Percentiles rank a stretch among this genome's conserved stretches.
Evolutionary conservation across 2,113 vertebrate species (phyloP).

Genomic region (Alethe castanea): DNA sequence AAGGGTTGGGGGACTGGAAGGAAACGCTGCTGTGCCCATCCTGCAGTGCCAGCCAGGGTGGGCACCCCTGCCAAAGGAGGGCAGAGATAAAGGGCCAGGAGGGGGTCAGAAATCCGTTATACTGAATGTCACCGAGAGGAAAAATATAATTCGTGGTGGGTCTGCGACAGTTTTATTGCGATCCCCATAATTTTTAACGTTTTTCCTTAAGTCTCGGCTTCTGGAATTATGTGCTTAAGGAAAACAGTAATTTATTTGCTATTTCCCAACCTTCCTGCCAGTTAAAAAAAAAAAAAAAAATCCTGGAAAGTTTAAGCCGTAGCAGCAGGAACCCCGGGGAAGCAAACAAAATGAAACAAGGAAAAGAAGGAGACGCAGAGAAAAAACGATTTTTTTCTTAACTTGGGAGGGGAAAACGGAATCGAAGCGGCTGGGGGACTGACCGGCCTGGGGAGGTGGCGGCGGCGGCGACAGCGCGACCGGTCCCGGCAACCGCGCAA

Average conservation of each 20-base stretch:
- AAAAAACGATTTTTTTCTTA: conserved; percentile 13
- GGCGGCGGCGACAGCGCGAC: neutral
- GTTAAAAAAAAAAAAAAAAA: neutral
- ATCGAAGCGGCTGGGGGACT: neutral
- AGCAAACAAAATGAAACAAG: neutral
- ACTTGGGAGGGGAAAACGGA: conserved; percentile 3
- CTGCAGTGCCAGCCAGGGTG: no score
- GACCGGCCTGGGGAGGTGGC: neutral
- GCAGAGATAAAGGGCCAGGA: no score
- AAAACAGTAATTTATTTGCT: conserved; percentile 4
- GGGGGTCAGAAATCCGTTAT: neutral
- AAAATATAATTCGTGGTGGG: neutral
- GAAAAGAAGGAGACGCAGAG: neutral
- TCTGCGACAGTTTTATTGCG: neutral
- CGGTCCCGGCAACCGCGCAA: neutral
- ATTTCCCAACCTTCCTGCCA: neutral
- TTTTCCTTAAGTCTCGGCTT: neutral
- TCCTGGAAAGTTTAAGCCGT: neutral
- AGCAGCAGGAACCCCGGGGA: neutral
- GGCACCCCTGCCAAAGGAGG: no score
- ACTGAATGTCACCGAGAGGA: neutral
- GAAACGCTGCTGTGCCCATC: neutral
- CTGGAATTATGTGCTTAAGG: neutral
- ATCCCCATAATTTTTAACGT: neutral
- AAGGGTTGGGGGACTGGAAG: accelerated